phyloP scores from a whole-genome alignment of 1,140 invertebrate genomes.

The Drosophila saltans region DNA sequence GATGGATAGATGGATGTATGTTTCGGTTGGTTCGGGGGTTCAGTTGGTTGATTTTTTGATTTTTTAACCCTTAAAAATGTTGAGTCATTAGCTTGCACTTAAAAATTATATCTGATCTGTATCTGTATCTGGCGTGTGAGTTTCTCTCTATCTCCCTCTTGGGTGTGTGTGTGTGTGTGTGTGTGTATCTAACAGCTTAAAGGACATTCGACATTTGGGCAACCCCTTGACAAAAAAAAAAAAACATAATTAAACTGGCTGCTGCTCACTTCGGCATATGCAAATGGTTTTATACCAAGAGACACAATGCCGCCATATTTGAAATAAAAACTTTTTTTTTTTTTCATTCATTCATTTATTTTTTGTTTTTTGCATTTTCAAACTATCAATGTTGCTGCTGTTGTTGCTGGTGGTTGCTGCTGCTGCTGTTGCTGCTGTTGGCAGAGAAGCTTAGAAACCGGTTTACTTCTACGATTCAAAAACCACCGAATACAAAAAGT shows the following conservation, averaged over 20 bases:
- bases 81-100: constrained; percentile 78
- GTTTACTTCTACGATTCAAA: not conserved
- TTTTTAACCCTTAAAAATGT: constrained; percentile 61
- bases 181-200: constrained; percentile 60
- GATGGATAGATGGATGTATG: constrained; percentile 22
- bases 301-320: constrained; percentile 61
- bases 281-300: constrained; percentile 46
- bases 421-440: not conserved
- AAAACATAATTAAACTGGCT: constrained; percentile 8
- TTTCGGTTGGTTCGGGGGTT: constrained; percentile 13
- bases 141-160: constrained; percentile 30
- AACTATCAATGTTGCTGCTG: constrained; percentile 22
- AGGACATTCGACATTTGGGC: constrained; percentile 24
- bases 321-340: constrained; percentile 52
- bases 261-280: constrained; percentile 75
- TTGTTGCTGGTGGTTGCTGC: constrained; percentile 21
- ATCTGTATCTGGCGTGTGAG: constrained; percentile 41
- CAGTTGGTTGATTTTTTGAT: constrained; percentile 24
- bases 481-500: not conserved
- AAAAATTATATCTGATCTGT: constrained; percentile 69
- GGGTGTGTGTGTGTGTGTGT: not conserved
- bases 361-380: constrained; percentile 40
- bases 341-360: constrained; percentile 7
- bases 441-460: constrained; percentile 8
- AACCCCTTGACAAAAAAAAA: constrained; percentile 44